These are phyloP conservation scores for Notothenia rossii DNA, from an alignment of 2,113 vertebrate genomes.

Conservation along the genomic window DNA sequence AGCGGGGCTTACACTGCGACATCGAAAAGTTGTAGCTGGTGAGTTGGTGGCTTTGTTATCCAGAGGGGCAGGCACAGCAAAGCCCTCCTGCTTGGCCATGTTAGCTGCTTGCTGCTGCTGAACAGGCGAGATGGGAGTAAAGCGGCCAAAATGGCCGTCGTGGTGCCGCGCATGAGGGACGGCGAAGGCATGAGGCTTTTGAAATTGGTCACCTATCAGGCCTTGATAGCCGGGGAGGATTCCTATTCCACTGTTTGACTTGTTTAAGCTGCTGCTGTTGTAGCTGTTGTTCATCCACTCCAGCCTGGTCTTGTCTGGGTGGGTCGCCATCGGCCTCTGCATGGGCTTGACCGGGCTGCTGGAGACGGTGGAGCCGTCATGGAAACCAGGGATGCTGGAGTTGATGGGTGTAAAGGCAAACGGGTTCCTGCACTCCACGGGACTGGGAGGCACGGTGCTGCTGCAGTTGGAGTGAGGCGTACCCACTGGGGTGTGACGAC, in stretches of 20 bases:
- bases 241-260: slow-evolving; percentile 86
- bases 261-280: slow-evolving; percentile 77
- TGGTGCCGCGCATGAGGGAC: slow-evolving; percentile 92
- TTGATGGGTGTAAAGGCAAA: slow-evolving; percentile 99
- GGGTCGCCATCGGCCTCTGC: slow-evolving; percentile 98
- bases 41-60: slow-evolving; percentile 89
- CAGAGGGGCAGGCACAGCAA: slow-evolving; percentile 96
- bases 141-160: slow-evolving; percentile 90
- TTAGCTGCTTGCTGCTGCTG: slow-evolving; percentile 88
- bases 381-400: slow-evolving; percentile 92
- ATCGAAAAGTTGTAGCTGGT: slow-evolving; percentile 87
- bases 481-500: slow-evolving; percentile 93
- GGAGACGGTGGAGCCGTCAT: slow-evolving; percentile 92
- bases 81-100: slow-evolving; percentile 92
- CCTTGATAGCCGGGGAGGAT: slow-evolving; percentile 95
- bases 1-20: slow-evolving; percentile 97
- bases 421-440: slow-evolving; percentile 96
- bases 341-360: slow-evolving; percentile 98
- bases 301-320: slow-evolving; percentile 96
- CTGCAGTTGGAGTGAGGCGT: slow-evolving; percentile 98
- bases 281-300: slow-evolving; percentile 99
- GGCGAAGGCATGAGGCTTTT: slow-evolving; percentile 97
- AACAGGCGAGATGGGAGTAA: slow-evolving; percentile 96
- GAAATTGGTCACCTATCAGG: slow-evolving; percentile 95
- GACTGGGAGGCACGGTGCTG: slow-evolving; percentile 95